Base-by-base conservation (phyloP, 1,140 invertebrate species). In the Ylistrum balloti region DNA sequence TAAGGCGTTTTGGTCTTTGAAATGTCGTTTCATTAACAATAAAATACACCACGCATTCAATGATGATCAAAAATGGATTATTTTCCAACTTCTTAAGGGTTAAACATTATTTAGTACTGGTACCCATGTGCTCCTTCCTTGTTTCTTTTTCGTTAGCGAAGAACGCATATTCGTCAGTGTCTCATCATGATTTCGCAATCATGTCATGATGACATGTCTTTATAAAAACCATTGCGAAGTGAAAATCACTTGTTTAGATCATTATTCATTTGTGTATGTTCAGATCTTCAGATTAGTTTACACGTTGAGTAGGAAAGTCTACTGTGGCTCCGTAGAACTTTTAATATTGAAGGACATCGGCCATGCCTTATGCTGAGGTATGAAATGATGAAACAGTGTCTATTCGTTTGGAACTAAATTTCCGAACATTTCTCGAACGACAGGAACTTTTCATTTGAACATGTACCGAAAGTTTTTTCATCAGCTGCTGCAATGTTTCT, bases 1-100 rank as follows among this genome's bases (percentile, higher is more conserved):
- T 92, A 92, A 90, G 91, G 86, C 33, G 74, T 35, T 33, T 56
- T 48, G 85, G 56, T n/a, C 41, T 34, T 87, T 90, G 33, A 45
- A 38, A 56, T 90, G 34, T 33, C 56, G 48, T 88, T 74, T 90
- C 11, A 32, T 33, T 88, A n/a, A 38, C 32, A 85, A 28, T 33
- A 86, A 38, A 87, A 41, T 90, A 90, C 22, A 34, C 48, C 33
- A 48, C 28, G 28, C 0, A 35, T 87, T 22, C 86, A 87, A 87
- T 35, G n/a, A 35, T 87, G 22, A 87, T 33, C 33, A 35, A 34
- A 87, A 87, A 38, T 74, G 28, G 0, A n/a, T 10, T 13, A 87
- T 7, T 87, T 38, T 34, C 86, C 33, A 13, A 10, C 33, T 32
- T 35, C 0, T 35, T n/a, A 34, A 33, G 56, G n/a, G 35, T 32